Conservation (phyloP, 2,113 vertebrate species). For the Microtus pennsylvanicus region DNA sequence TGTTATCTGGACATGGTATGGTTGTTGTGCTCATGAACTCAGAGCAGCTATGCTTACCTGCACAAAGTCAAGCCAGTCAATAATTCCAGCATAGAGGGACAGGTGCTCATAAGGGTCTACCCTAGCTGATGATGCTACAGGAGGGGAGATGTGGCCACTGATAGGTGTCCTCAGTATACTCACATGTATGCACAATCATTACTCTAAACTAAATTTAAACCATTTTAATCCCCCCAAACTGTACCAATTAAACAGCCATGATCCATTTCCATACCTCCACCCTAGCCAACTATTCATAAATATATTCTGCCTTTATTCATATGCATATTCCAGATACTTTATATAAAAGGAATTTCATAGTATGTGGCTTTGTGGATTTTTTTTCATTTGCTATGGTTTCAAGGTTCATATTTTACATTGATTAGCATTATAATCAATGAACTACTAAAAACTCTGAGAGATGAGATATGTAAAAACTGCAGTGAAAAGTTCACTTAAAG, state of each 20-base stretch:
- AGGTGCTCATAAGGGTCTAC: neutral
- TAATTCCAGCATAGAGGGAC: neutral
- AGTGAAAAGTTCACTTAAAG: neutral
- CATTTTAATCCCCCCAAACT: neutral
- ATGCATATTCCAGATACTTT: neutral
- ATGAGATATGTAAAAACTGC: neutral
- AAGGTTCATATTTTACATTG: neutral
- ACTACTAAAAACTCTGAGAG: neutral
- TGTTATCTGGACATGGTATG: neutral
- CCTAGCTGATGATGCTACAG: neutral
- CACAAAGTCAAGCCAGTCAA: neutral
- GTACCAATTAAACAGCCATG: neutral
- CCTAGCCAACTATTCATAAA: neutral
- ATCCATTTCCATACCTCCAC: neutral
- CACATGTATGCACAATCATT: constrained; percentile 2
- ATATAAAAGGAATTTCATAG: constrained; percentile 10
- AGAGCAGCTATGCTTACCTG: neutral
- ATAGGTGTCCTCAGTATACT: neutral
- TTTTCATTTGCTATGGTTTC: constrained; percentile 29
- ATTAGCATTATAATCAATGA: neutral
- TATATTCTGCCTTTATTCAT: neutral
- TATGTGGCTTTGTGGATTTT: neutral
- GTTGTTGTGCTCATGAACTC: neutral
- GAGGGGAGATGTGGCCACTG: neutral
- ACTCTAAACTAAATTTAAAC: constrained; percentile 36